A percentile compares a stretch with the other conserved stretches of the same genome.
phyloP scores from a whole-genome alignment of 2,888 invertebrate genomes.

The Leuctra nigra region DNA sequence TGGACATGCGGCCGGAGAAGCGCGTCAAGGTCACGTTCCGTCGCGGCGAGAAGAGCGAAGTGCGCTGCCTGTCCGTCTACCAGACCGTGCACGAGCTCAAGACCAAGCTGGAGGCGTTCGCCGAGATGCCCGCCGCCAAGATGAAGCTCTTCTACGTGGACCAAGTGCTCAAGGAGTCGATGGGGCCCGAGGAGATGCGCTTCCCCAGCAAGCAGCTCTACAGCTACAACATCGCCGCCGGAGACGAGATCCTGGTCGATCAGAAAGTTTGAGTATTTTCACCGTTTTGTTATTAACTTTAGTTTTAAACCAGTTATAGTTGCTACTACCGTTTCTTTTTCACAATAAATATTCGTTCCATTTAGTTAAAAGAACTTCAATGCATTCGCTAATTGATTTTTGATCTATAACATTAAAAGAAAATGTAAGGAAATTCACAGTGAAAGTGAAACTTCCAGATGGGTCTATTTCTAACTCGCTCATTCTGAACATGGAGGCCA shows the following conservation, averaged over 20 bases:
- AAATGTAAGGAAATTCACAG: too few relatives aligned
- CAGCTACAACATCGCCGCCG: slow-evolving; percentile 82
- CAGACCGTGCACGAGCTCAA: slow-evolving; percentile 63
- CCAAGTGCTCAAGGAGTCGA: slow-evolving; percentile 50
- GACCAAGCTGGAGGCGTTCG: slow-evolving; percentile 67
- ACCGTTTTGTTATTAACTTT: too few relatives aligned
- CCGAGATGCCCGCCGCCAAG: slow-evolving; percentile 73
- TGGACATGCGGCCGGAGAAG: slow-evolving; percentile 81
- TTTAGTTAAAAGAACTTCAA: too few relatives aligned
- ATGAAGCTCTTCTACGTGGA: slow-evolving; percentile 89
- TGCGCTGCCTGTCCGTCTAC: slow-evolving; percentile 66
- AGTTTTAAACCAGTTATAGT: too few relatives aligned
- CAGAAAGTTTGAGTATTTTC: too few relatives aligned
- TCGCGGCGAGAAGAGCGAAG: slow-evolving; percentile 50
- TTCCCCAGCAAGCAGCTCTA: slow-evolving; percentile 84
- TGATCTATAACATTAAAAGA: too few relatives aligned
- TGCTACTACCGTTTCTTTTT: too few relatives aligned
- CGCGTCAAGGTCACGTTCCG: slow-evolving; percentile 74
- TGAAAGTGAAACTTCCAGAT: too few relatives aligned
- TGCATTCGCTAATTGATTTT: too few relatives aligned
- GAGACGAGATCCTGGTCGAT: slow-evolving; percentile 87
- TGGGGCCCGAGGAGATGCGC: slow-evolving; percentile 82
- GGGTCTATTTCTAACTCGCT: too few relatives aligned
- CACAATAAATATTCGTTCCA: too few relatives aligned
- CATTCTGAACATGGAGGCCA: too few relatives aligned